Base-by-base conservation (phyloP, 2,797 vertebrate genomes). In the Synanceia verrucosa region DNA sequence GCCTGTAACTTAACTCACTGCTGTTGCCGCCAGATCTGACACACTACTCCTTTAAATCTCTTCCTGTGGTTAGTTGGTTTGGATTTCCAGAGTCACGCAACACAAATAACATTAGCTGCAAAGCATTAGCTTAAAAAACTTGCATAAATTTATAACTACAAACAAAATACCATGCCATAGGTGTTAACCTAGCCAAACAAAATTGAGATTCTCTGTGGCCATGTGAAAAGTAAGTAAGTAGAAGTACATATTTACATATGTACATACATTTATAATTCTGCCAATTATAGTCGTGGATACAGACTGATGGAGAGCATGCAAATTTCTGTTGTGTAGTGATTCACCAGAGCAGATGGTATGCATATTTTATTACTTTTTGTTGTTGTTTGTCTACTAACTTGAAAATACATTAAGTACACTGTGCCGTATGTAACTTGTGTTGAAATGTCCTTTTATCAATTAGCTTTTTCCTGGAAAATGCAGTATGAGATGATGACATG, bases 251-350 rank as follows among this genome's bases (percentile, higher is more conserved):
- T 6, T 37, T n/a, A n/a, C n/a, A n/a, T n/a, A n/a, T n/a, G n/a
- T n/a, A n/a, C n/a, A n/a, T n/a, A n/a, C n/a, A n/a, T n/a, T 26
- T 11, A 28, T 43, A 21, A 21, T 65, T 59, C 1, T 65, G 36
- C 43, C 52, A 75, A 39, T 63, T 37, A 59, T 18, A 33, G 51
- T 39, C 19, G 31, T 44, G 44, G 36, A 47, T 48, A 60, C 31
- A 68, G 58, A 63, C 37, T 41, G 2, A 36, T 39, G 9, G 41
- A 29, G 28, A 60, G 23, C 43, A 65, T 56, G 21, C 39, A 18
- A 53, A 36, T 16, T 53, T 61, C 61, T 59, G 59, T n/a, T 26
- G 31, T 62, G 71, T 41, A 52, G 51, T 65, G 71, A 61, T 33
- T n/a, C 53, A 67, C 43, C 67, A 53, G 21, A 63, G 31, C 44